Evolutionary conservation across 2,113 vertebrate genomes (phyloP), one percentile per base, ranked within the genome.

Genomic region (Syrrhaptes paradoxus): DNA sequence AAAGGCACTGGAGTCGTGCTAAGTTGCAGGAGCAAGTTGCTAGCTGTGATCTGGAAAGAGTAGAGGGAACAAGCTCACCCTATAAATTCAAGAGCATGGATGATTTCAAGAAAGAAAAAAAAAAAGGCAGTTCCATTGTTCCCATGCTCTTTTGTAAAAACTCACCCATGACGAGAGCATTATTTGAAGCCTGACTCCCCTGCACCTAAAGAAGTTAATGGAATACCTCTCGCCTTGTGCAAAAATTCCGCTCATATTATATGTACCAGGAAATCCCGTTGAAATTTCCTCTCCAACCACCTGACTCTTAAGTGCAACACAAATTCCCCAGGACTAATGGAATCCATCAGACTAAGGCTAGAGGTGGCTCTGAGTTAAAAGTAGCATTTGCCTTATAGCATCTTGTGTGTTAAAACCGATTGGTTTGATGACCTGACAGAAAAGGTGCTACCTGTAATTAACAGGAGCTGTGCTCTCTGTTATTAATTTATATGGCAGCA

Each of bases 381-480:
- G 26, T 11, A 88, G 86, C 36, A 72, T 81, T 43, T 87, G 61
- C 73, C 32, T 51, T 49, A 34, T 5, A 80, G 15, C 36, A 43
- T 31, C 51, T 26, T 55, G 43, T 25, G 78, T 58, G 89, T 62
- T 52, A 65, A 86, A 82, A 59, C 38, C 28, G 51, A 24, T 48
- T 31, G 57, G 52, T 66, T 77, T 76, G 79, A 62, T 74, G 82
- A 71, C 71, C 76, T 88, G 48, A 78, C 57, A 87, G 58, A 59
- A 80, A 82, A 21, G 24, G 57, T 84, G 57, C 80, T 92, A 63
- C 51, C 66, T 85, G 61, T 41, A 85, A 66, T 52, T 83, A 91
- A 70, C 55, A 94, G 93, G 93, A 95, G 85, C 59, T 72, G 25
- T 85, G 83, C 57, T 65, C 95, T 85, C 95, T 78, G 19, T 66